Evolutionary conservation across 2,113 vertebrate genomes (phyloP).

Genomic region (Varanus komodoensis): DNA sequence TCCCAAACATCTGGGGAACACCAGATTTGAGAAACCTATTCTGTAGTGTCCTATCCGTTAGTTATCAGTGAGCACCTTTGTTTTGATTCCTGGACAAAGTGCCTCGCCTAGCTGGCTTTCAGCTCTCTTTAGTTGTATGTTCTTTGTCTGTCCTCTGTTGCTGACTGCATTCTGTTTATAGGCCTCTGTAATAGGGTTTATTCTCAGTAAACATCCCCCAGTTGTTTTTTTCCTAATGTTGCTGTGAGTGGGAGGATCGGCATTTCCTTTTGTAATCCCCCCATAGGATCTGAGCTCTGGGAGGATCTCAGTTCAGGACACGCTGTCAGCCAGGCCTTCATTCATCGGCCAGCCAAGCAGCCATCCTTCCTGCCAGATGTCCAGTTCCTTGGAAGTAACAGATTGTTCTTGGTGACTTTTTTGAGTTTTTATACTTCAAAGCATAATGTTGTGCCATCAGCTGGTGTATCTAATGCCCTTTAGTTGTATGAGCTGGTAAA

Average conservation of each 20-base stretch:
- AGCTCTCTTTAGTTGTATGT: background rate
- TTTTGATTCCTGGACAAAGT: background rate
- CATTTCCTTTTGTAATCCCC: slow-evolving; percentile 34
- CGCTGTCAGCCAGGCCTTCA: background rate
- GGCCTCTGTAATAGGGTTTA: background rate
- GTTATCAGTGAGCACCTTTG: background rate
- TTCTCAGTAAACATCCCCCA: slow-evolving; percentile 6
- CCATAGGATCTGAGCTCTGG: slow-evolving; percentile 24
- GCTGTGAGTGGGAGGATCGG: slow-evolving; percentile 30
- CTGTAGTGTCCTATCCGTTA: background rate
- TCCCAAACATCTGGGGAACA: background rate
- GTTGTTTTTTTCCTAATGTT: background rate
- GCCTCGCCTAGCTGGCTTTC: background rate
- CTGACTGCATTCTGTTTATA: background rate
- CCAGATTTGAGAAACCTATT: background rate
- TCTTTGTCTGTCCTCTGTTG: background rate
- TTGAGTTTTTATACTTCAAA: background rate
- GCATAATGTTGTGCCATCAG: background rate
- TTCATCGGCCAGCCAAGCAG: background rate
- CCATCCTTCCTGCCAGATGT: slow-evolving; percentile 31
- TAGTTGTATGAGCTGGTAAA: too few species aligned
- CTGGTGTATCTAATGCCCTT: background rate
- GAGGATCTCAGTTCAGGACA: slow-evolving; percentile 3
- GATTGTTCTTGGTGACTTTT: background rate
- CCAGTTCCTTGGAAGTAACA: slow-evolving; percentile 9